Evolutionary conservation across 30 jellyfish, hydroid and myxozoan species (phyloP).

Genomic region (Turritopsis dohrnii): DNA sequence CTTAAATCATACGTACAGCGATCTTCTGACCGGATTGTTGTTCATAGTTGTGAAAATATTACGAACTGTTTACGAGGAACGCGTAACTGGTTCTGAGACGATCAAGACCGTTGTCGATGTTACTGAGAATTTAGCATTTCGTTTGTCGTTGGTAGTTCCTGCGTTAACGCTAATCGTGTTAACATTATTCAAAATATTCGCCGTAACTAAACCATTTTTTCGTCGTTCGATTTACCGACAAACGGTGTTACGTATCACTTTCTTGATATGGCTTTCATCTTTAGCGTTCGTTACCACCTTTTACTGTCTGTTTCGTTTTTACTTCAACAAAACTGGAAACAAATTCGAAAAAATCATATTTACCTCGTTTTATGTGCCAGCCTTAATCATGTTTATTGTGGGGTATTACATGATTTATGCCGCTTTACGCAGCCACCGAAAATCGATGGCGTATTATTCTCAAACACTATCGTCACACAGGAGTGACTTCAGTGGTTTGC

Average conservation of each 20-base stretch:
- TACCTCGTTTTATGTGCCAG: background rate
- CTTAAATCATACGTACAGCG: background rate
- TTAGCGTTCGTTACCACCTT: background rate
- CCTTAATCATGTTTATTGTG: background rate
- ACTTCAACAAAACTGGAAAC: background rate
- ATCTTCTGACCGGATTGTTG: background rate
- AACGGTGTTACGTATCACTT: background rate
- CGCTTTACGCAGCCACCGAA: background rate
- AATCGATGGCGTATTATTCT: background rate
- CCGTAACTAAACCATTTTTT: background rate
- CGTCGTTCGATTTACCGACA: background rate
- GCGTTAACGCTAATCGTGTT: background rate
- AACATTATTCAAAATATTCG: background rate
- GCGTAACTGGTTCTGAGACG: background rate
- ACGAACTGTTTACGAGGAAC: background rate
- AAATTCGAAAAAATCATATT: background rate
- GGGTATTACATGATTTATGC: background rate
- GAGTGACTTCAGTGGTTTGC: background rate
- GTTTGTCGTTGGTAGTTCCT: background rate
- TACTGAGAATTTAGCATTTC: background rate
- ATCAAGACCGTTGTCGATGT: background rate
- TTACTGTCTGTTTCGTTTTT: background rate
- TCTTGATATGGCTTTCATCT: background rate
- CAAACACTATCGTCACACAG: background rate
- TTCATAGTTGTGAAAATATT: background rate